A percentile compares a stretch with the other conserved stretches of the same genome.
Conservation (phyloP, 2,888 invertebrate genomes). For the Blastobasis adustella region DNA sequence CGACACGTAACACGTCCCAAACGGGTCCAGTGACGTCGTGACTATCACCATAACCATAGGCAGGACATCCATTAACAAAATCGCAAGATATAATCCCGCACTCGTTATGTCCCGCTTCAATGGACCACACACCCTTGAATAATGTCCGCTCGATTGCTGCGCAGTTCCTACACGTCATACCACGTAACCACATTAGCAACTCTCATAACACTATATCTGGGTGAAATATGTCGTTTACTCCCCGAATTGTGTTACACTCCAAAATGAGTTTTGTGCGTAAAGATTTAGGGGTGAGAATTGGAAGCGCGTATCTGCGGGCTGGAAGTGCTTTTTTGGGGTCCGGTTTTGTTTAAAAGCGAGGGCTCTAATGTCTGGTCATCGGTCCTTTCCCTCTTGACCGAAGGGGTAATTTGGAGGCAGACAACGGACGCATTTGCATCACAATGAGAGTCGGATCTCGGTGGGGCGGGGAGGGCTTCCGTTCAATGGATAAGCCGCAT, state of each 20-base stretch:
- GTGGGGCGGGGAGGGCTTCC: constrained; percentile 51
- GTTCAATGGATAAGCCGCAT: constrained; percentile 56
- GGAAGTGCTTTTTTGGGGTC: constrained; percentile 25
- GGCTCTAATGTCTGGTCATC: constrained; percentile 67
- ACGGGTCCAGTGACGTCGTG: too few species aligned
- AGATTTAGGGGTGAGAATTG: background rate
- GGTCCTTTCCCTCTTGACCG: constrained; percentile 63
- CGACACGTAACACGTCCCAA: too few species aligned
- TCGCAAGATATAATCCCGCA: constrained; percentile 53
- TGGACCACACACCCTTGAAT: constrained; percentile 47
- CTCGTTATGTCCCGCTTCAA: constrained; percentile 44
- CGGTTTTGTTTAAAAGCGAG: constrained; percentile 59
- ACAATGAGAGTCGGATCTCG: constrained; percentile 64
- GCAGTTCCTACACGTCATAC: constrained; percentile 47
- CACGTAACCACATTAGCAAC: constrained; percentile 55
- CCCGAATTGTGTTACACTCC: constrained; percentile 6
- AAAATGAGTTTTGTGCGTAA: background rate
- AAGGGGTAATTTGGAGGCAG: constrained; percentile 72
- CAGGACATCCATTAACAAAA: constrained; percentile 45
- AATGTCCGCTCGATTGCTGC: constrained; percentile 63
- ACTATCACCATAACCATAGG: constrained; percentile 1
- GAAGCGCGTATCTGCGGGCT: background rate
- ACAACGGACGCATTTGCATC: constrained; percentile 71
- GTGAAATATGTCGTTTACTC: constrained; percentile 58
- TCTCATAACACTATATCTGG: constrained; percentile 64